Evolutionary conservation across 2,888 invertebrate species (phyloP).

Genomic region (Harpagoxenus sublaevis): DNA sequence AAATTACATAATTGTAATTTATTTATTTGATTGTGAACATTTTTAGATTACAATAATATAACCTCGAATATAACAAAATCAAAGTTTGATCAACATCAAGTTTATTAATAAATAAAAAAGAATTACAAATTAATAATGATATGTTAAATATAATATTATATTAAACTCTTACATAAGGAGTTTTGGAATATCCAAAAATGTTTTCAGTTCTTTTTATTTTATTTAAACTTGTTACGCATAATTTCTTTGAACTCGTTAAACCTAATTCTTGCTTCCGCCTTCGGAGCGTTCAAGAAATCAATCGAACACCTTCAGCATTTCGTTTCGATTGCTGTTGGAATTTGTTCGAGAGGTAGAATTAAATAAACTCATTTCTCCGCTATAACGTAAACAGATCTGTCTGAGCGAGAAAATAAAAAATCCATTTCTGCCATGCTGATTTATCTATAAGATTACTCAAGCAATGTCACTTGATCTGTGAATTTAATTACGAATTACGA

Average conservation of each 20-base stretch:
- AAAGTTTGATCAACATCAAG: not conserved
- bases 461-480: conserved; percentile 16
- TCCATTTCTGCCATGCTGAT: conserved; percentile 28
- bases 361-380: conserved; percentile 57
- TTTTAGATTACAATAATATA: not conserved
- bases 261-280: not conserved
- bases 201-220: not conserved
- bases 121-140: not conserved
- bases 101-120: not conserved
- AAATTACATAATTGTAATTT: not conserved
- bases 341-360: conserved; percentile 48
- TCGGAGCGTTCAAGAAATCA: not conserved
- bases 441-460: conserved; percentile 39
- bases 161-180: not conserved
- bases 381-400: conserved; percentile 58
- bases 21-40: not conserved
- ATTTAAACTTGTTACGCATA: not conserved
- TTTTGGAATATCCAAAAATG: not conserved
- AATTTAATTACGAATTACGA: conserved; percentile 48
- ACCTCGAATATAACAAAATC: not conserved
- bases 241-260: not conserved
- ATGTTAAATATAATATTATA: not conserved
- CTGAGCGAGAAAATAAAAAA: conserved; percentile 58
- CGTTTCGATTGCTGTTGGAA: conserved; percentile 48
- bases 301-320: conserved; percentile 2